phyloP scores from a whole-genome alignment of 2,888 invertebrate species.

The Macaria notata region DNA sequence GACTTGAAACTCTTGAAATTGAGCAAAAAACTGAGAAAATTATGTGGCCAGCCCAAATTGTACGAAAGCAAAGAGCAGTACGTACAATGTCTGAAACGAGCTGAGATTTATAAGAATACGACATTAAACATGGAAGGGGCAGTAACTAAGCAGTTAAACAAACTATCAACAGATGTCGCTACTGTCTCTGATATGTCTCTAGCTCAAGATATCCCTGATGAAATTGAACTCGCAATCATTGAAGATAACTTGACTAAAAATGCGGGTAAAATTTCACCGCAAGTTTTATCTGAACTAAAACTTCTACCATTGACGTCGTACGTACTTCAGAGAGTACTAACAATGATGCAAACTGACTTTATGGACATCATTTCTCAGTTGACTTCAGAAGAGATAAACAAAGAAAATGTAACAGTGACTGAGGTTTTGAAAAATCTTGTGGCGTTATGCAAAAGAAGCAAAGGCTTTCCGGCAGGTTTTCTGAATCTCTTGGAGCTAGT shows the following conservation, averaged over 20 bases:
- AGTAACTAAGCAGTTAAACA: slow-evolving; percentile 53
- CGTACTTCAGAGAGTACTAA: slow-evolving; percentile 64
- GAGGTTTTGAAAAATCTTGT: slow-evolving; percentile 43
- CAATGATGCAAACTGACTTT: slow-evolving; percentile 49
- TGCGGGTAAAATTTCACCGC: slow-evolving; percentile 20
- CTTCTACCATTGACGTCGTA: slow-evolving; percentile 83
- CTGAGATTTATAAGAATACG: slow-evolving; percentile 46
- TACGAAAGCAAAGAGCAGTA: slow-evolving; percentile 55
- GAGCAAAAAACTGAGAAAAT: slow-evolving; percentile 66
- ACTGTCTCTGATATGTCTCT: slow-evolving; percentile 45
- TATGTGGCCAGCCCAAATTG: slow-evolving; percentile 65
- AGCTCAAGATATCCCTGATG: slow-evolving; percentile 57
- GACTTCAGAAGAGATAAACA: slow-evolving; percentile 20
- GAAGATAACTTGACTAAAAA: slow-evolving; percentile 46
- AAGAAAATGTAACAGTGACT: slow-evolving; percentile 19
- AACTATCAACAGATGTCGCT: slow-evolving; percentile 40
- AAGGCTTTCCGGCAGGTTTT: slow-evolving; percentile 58
- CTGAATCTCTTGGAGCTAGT: slow-evolving; percentile 55
- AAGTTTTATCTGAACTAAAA: slow-evolving; percentile 43
- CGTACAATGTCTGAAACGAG: slow-evolving; percentile 43
- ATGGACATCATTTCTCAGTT: slow-evolving; percentile 39
- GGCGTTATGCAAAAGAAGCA: slow-evolving; percentile 42
- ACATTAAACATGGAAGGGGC: slow-evolving; percentile 57
- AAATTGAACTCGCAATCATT: slow-evolving; percentile 38
- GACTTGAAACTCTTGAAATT: slow-evolving; percentile 54